Conservation (phyloP, 1,140 invertebrate genomes). For the Cyclargus thomasi region DNA sequence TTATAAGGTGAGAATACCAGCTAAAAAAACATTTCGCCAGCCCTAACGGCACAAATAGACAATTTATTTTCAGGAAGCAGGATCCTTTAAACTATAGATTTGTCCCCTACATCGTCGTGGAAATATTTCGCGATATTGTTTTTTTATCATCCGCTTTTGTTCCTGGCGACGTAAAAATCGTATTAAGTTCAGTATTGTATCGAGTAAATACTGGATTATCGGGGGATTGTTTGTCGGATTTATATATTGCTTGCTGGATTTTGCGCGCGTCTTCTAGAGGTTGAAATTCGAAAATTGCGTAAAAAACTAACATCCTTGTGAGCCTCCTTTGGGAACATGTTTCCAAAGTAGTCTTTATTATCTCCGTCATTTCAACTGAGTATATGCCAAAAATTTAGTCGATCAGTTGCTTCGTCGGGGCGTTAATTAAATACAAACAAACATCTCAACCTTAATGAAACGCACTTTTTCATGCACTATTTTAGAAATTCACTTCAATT, state of each 20-base stretch:
- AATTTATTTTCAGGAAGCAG: slow-evolving; percentile 13
- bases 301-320: no score
- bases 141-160: slow-evolving; percentile 5
- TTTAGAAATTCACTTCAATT: no score
- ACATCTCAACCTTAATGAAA: no score
- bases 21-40: background rate
- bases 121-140: background rate
- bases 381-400: no score
- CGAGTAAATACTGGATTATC: background rate
- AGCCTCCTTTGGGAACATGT: no score
- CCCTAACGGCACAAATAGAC: slow-evolving; percentile 4
- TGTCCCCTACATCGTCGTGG: background rate
- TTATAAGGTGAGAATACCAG: no score
- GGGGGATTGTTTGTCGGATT: background rate
- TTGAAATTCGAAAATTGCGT: no score
- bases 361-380: no score
- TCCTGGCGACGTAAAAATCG: background rate
- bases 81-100: background rate
- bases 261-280: background rate
- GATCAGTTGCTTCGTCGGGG: no score
- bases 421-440: no score
- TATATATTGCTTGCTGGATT: background rate
- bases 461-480: no score
- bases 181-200: background rate
- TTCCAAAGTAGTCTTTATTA: no score